These are phyloP conservation scores for Hyperopisus bebe DNA, from an alignment of 2,113 vertebrate species.

Conservation along the genomic window DNA sequence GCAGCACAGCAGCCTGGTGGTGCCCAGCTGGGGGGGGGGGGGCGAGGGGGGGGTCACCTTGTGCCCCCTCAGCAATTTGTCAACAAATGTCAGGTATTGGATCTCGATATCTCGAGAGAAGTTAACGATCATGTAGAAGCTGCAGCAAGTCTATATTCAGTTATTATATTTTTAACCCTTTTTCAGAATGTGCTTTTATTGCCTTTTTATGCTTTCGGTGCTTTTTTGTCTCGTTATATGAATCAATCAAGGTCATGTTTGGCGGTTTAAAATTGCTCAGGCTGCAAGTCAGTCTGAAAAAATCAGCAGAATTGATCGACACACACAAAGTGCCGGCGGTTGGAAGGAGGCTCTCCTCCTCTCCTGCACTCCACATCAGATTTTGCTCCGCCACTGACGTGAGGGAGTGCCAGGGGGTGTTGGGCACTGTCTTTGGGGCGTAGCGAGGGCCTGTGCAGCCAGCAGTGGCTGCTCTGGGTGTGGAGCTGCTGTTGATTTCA, in stretches of 20 bases:
- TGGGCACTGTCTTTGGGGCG: neutral
- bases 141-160: neutral
- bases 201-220: neutral
- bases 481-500: neutral
- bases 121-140: neutral
- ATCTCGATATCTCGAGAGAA: neutral
- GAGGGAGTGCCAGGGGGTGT: neutral
- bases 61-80: neutral
- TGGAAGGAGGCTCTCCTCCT: neutral
- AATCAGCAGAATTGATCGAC: slow-evolving; percentile 1
- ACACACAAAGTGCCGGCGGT: neutral
- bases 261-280: neutral
- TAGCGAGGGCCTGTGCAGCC: neutral
- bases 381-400: neutral
- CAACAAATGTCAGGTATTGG: neutral
- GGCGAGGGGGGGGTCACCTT: neutral
- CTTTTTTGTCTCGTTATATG: neutral
- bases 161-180: neutral
- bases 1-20: neutral
- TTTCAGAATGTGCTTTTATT: neutral
- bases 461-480: neutral
- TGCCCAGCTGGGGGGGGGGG: neutral
- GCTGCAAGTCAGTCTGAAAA: neutral
- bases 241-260: neutral
- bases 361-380: neutral